phyloP scores from a whole-genome alignment of 2,113 vertebrate genomes.

The Pygoscelis adeliae region DNA sequence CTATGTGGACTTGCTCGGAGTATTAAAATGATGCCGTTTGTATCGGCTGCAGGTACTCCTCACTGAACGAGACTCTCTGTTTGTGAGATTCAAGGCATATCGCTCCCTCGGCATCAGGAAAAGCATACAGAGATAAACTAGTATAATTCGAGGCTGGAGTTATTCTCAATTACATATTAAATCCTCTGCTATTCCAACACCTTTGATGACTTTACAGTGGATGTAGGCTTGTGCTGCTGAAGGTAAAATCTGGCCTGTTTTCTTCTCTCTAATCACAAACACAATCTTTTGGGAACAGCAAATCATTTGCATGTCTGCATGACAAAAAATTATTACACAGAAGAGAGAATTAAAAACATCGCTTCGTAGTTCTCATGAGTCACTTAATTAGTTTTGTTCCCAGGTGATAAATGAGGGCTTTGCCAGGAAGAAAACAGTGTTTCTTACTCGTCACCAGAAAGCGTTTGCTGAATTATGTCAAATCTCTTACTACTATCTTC shows the following conservation, averaged over 20 bases:
- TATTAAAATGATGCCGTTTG: neutral
- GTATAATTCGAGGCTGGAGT: neutral
- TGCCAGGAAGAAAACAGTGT: neutral
- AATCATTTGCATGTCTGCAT: neutral
- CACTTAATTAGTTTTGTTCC: conserved; percentile 9
- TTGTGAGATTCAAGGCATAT: neutral
- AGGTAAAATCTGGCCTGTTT: neutral
- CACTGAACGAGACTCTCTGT: fast-evolving
- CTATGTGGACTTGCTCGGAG: neutral
- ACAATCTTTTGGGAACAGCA: neutral
- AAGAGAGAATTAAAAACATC: neutral
- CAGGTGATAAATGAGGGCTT: neutral
- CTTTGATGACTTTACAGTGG: neutral
- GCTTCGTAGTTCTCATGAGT: neutral
- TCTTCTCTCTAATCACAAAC: neutral
- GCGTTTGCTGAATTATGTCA: neutral
- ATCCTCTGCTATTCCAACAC: neutral
- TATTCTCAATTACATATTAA: neutral
- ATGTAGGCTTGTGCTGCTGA: neutral
- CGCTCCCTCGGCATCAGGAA: neutral
- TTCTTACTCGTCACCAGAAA: neutral
- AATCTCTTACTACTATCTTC: neutral
- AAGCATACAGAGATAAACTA: neutral
- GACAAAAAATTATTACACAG: conserved; percentile 7
- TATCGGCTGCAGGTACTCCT: neutral